phyloP scores from a whole-genome alignment of 1,140 invertebrate species.

The Coelopa frigida region DNA sequence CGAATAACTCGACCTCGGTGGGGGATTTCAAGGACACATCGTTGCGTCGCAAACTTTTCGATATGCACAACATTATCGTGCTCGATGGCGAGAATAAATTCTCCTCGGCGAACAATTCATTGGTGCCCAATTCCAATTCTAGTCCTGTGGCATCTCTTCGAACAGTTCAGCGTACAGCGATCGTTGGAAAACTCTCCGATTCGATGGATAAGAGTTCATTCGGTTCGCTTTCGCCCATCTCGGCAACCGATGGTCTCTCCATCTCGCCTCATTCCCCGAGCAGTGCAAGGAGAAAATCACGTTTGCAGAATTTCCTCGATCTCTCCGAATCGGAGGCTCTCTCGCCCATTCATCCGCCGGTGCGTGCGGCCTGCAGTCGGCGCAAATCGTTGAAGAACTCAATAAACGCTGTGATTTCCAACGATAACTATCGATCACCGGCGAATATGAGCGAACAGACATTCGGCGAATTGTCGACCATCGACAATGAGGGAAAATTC shows the following conservation, averaged over 20 bases:
- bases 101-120: background rate
- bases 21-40: constrained; percentile 21
- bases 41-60: constrained; percentile 38
- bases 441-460: background rate
- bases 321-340: constrained; percentile 22
- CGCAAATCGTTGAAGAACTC: background rate
- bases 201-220: constrained; percentile 30
- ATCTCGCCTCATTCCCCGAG: constrained; percentile 12
- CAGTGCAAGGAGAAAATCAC: constrained; percentile 6
- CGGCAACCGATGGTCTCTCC: constrained; percentile 26
- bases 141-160: constrained; percentile 4
- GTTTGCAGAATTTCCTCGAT: constrained; percentile 17
- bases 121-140: constrained; percentile 12
- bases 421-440: constrained; percentile 14
- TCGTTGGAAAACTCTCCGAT: constrained; percentile 34
- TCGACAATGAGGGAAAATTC: constrained; percentile 18
- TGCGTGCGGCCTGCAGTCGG: constrained; percentile 16
- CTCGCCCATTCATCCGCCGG: constrained; percentile 30
- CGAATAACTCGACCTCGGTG: constrained; percentile 24
- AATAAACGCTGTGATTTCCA: background rate
- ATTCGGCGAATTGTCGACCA: constrained; percentile 17
- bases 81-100: constrained; percentile 23
- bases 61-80: constrained; percentile 29
- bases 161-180: constrained; percentile 10
- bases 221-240: constrained; percentile 37